Base-by-base conservation (phyloP, 2,888 invertebrate species). In the Iselma pallidipennis region DNA sequence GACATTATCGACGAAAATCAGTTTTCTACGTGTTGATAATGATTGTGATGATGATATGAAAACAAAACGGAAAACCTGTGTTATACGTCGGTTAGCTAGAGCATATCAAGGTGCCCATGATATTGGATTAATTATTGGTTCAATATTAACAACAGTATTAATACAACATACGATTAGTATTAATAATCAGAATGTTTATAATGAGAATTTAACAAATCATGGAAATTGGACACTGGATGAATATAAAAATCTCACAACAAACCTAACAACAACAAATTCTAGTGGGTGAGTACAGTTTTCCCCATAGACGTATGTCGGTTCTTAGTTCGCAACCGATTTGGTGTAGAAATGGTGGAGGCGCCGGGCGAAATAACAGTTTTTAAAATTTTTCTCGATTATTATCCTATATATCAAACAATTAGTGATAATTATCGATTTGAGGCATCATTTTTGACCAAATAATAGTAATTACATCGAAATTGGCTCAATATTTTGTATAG, bases 31-130 rank as follows among this genome's bases (percentile, higher is more conserved):
- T 42, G 4, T 42, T 21, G 42, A 42, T 42, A 7, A 42, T 42
- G 10, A 42, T 19, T 9, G 19, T 7, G 42, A 83, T 57, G 83
- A 83, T 55, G 81, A 81, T 29, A 56, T 71, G 2, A 71, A 74
- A 37, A 65, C 74, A 16, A 69, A 70, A 5, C 63, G 80, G 23
- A 75, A 74, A 54, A 80, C 80, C 4, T 80, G 80, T 50, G 70
- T 81, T 9, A 74, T 87, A 33, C 76, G 86, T 14, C 82, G 86
- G 7, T 74, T 86, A 45, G 84, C 85, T 0, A 79, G 87, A 55
- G 84, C 84, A 65, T 83, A 86, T 65, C 85, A 85, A 69, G 84
- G 83, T 1, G 82, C 86, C 0, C 85, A 87, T 69, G 86, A 87
- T 71, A 75, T 86, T 55, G 87, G 87, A 4, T 76, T 87, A 4